Conservation (phyloP, 1,140 invertebrate species). For the Cyclina sinensis region DNA sequence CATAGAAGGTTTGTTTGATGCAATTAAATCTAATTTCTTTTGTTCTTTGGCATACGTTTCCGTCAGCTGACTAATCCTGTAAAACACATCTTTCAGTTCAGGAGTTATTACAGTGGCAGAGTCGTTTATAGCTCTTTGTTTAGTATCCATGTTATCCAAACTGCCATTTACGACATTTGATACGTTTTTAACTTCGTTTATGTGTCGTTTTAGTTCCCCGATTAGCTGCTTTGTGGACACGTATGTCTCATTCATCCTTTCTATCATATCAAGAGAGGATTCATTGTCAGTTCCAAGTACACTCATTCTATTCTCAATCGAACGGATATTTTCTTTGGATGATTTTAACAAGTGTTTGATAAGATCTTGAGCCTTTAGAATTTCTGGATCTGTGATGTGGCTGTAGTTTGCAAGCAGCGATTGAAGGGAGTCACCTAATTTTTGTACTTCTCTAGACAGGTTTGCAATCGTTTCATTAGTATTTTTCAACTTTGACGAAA, state of each 20-base stretch:
- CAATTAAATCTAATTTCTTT: constrained; percentile 54
- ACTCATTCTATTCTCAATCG: background rate
- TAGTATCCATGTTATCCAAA: background rate
- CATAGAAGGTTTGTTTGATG: constrained; percentile 19
- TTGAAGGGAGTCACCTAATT: background rate
- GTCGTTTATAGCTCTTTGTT: background rate
- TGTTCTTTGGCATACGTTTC: constrained; percentile 21
- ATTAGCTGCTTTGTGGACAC: constrained; percentile 26
- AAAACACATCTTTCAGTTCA: constrained; percentile 8
- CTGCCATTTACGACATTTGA: background rate
- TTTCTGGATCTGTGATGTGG: constrained; percentile 50
- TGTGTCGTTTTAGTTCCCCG: constrained; percentile 46
- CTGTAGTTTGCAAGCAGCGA: constrained; percentile 25
- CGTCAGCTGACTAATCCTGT: constrained; percentile 7
- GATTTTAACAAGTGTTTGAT: constrained; percentile 4
- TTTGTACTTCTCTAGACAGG: background rate
- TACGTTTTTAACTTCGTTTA: background rate
- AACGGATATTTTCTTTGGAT: constrained; percentile 1
- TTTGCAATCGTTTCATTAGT: constrained; percentile 36
- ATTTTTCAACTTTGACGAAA: background rate
- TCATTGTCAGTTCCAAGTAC: background rate
- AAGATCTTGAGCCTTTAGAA: background rate
- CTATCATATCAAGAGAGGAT: background rate
- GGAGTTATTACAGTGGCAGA: background rate
- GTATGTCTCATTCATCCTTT: constrained; percentile 12